Evolutionary conservation across 2,888 invertebrate species (phyloP).

Genomic region (Zaprionus bogoriensis): DNA sequence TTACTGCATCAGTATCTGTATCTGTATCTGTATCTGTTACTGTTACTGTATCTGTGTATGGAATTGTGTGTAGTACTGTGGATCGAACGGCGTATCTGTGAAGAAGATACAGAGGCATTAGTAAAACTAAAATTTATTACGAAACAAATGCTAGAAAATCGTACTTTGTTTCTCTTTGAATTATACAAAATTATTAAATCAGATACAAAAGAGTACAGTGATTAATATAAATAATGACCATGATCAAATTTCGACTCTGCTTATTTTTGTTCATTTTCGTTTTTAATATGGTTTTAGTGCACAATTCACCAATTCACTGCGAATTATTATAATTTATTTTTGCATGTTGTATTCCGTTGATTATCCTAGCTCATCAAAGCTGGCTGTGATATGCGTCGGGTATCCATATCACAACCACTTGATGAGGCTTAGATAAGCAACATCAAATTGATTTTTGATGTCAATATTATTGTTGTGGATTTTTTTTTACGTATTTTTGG

Average conservation of each 20-base stretch:
- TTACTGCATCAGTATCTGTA: neutral
- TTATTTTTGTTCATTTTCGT: slow-evolving; percentile 1
- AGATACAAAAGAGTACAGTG: too few relatives aligned
- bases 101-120: slow-evolving; percentile 50
- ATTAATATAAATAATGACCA: too few relatives aligned
- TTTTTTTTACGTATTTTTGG: too few relatives aligned
- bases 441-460: slow-evolving; percentile 66
- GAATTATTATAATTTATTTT: slow-evolving; percentile 21
- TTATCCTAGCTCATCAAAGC: slow-evolving; percentile 94
- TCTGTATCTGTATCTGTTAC: neutral
- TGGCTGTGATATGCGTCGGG: slow-evolving; percentile 96
- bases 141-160: slow-evolving; percentile 1
- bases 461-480: neutral
- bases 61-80: slow-evolving; percentile 52
- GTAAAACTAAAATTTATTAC: slow-evolving; percentile 1
- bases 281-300: neutral
- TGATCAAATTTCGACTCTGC: slow-evolving; percentile 18
- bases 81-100: slow-evolving; percentile 57
- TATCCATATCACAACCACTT: slow-evolving; percentile 93
- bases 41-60: slow-evolving; percentile 20
- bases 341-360: slow-evolving; percentile 81
- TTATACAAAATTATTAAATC: slow-evolving; percentile 1
- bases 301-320: slow-evolving; percentile 26
- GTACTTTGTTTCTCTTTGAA: neutral
- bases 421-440: slow-evolving; percentile 86